Evolutionary conservation across 2,888 invertebrate species (phyloP).

Genomic region (Drosophila melanosoma): DNA sequence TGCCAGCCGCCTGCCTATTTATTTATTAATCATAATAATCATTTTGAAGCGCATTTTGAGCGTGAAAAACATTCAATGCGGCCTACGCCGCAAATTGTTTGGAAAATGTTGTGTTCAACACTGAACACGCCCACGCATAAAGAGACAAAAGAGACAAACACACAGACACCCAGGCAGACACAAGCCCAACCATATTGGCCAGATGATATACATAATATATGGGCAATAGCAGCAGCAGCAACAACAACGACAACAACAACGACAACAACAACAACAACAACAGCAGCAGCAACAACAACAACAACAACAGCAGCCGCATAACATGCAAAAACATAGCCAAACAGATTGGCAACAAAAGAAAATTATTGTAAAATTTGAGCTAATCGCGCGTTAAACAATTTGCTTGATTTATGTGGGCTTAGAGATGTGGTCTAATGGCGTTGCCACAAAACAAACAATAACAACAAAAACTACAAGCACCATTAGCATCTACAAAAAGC

Average conservation of each 20-base stretch:
- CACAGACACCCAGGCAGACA: conserved; percentile 6
- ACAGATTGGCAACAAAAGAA: conserved; percentile 64
- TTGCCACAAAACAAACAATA: conserved; percentile 26
- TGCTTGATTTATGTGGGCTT: conserved; percentile 70
- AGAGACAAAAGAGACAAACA: conserved; percentile 42
- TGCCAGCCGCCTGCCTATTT: conserved; percentile 49
- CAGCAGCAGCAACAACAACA: not conserved
- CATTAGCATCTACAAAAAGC: conserved; percentile 2
- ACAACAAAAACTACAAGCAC: not conserved
- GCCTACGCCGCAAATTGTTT: conserved; percentile 78
- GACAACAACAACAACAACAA: not conserved
- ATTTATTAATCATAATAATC: conserved; percentile 81
- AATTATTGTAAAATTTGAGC: conserved; percentile 79
- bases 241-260: not conserved
- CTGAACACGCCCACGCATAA: conserved; percentile 25
- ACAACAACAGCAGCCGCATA: conserved; percentile 1
- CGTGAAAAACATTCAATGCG: conserved; percentile 80
- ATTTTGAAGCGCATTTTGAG: conserved; percentile 77
- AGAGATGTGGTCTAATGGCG: conserved; percentile 53
- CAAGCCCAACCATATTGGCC: conserved; percentile 35
- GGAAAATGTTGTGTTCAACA: conserved; percentile 74
- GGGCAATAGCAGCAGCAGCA: conserved; percentile 3
- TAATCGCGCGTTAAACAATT: conserved; percentile 81
- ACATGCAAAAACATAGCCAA: conserved; percentile 43
- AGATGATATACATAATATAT: conserved; percentile 35